Evolutionary conservation across 2,888 invertebrate genomes (phyloP).

Genomic region (Cristatella mucedo): DNA sequence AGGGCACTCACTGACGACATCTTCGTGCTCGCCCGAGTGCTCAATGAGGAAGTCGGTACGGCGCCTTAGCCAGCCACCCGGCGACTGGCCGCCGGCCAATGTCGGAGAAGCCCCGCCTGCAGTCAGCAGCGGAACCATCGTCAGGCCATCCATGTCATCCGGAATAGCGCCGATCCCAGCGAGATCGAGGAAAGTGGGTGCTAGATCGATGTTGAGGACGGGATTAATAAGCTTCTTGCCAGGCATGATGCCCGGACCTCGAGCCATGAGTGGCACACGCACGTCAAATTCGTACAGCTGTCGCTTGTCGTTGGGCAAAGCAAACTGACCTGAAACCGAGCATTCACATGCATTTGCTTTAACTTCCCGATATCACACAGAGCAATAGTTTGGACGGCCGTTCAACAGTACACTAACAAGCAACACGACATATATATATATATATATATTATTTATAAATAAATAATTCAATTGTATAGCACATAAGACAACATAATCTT

Average conservation of each 20-base stretch:
- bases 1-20: conserved; percentile 49
- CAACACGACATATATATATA: too few relatives aligned
- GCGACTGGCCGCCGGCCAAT: background rate
- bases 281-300: conserved; percentile 81
- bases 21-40: conserved; percentile 57
- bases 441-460: too few relatives aligned
- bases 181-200: conserved; percentile 62
- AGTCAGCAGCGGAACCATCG: conserved; percentile 38
- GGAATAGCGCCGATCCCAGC: conserved; percentile 47
- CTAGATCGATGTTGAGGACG: conserved; percentile 62
- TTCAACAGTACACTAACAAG: too few relatives aligned
- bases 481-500: too few relatives aligned
- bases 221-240: conserved; percentile 39
- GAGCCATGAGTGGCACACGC: conserved; percentile 60
- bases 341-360: too few relatives aligned
- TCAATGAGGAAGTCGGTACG: conserved; percentile 56
- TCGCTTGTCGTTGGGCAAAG: conserved; percentile 70
- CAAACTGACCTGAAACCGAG: conserved; percentile 62
- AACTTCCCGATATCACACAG: too few relatives aligned
- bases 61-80: conserved; percentile 17
- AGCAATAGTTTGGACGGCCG: too few relatives aligned
- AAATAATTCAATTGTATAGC: too few relatives aligned
- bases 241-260: conserved; percentile 48
- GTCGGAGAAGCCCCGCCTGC: conserved; percentile 13
- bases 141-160: conserved; percentile 49